Conservation (phyloP, 2,113 vertebrate genomes). For the Pipa parva region DNA sequence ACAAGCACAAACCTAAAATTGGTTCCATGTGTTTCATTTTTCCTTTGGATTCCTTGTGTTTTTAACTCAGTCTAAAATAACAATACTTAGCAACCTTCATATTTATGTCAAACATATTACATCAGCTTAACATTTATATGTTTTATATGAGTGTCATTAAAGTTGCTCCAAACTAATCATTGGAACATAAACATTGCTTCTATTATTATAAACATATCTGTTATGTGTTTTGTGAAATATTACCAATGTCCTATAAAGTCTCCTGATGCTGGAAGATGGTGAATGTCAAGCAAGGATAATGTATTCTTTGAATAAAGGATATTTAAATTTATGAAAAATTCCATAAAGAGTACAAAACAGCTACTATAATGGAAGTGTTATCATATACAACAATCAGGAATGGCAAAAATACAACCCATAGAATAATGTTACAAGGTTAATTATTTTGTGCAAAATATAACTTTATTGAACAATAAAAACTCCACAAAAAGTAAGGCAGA, state of each 20-base stretch:
- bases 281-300: conserved; percentile 37
- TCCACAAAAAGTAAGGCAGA: too few species aligned
- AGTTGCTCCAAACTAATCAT: conserved; percentile 59
- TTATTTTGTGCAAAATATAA: too few species aligned
- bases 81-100: conserved; percentile 69
- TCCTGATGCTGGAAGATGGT: conserved; percentile 42
- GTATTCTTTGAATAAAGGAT: neutral
- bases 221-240: conserved; percentile 53
- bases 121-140: conserved; percentile 59
- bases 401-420: too few species aligned
- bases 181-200: conserved; percentile 60
- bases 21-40: conserved; percentile 65
- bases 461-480: too few species aligned
- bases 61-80: conserved; percentile 61
- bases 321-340: neutral
- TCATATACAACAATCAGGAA: too few species aligned
- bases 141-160: conserved; percentile 65
- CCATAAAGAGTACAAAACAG: neutral
- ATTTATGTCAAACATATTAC: conserved; percentile 72
- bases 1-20: conserved; percentile 58
- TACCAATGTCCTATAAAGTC: conserved; percentile 49
- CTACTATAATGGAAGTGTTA: too few species aligned
- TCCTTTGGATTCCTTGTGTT: conserved; percentile 47
- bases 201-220: conserved; percentile 63
- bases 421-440: too few species aligned